phyloP scores from a whole-genome alignment of 2,888 invertebrate genomes.

The Argyra leucocephala region DNA sequence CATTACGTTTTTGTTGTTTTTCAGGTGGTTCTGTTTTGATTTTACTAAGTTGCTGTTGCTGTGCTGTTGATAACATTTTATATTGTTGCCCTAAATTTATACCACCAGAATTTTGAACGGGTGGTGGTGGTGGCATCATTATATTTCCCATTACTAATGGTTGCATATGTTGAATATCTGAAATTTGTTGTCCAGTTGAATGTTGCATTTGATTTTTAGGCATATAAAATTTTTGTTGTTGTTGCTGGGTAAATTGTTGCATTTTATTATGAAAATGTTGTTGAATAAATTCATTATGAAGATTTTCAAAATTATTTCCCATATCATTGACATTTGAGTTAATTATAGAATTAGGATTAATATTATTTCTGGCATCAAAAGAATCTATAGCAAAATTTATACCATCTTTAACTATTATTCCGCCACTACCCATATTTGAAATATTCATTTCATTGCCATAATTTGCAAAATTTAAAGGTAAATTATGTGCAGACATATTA shows the following conservation, averaged over 20 bases:
- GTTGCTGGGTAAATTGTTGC: neutral
- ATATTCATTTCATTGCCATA: neutral
- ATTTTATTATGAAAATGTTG: conserved; percentile 13
- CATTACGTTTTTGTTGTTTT: conserved; percentile 34
- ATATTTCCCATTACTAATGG: conserved; percentile 14
- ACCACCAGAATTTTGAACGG: conserved; percentile 26
- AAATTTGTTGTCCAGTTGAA: conserved; percentile 8
- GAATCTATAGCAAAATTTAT: conserved; percentile 25
- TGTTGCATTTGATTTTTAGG: conserved; percentile 3
- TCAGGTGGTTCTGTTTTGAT: conserved; percentile 14
- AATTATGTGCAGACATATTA: neutral
- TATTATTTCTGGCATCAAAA: conserved; percentile 24
- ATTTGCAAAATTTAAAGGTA: neutral
- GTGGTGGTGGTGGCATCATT: conserved; percentile 35
- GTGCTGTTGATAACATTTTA: conserved; percentile 11
- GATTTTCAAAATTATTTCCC: conserved; percentile 10
- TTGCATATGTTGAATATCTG: conserved; percentile 13
- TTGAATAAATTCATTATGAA: neutral
- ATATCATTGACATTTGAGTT: neutral
- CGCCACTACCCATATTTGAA: neutral
- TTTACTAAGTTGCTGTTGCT: conserved; percentile 16
- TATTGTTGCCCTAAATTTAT: conserved; percentile 19
- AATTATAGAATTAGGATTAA: neutral
- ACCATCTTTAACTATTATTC: neutral
- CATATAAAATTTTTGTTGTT: neutral